Conservation (phyloP, 1,140 invertebrate species). For the Laodelphax striatellus region DNA sequence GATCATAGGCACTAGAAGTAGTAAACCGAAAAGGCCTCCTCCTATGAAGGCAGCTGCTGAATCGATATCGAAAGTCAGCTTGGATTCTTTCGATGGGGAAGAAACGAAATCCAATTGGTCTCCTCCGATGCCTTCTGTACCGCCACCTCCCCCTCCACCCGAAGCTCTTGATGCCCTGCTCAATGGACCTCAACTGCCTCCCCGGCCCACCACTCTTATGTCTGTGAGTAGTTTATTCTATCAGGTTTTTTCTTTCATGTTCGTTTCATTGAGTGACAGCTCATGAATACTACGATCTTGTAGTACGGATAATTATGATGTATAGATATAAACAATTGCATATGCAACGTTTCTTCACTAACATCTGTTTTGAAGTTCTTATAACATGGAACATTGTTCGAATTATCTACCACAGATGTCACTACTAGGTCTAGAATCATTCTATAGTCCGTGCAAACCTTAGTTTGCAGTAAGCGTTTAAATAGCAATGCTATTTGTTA, state of each 20-base stretch:
- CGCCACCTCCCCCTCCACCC: constrained; percentile 55
- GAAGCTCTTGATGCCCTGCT: constrained; percentile 32
- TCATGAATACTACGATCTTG: too few relatives aligned
- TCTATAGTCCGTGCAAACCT: too few relatives aligned
- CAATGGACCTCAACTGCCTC: constrained; percentile 21
- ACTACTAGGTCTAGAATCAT: too few relatives aligned
- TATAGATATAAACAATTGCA: too few relatives aligned
- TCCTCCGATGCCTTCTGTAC: constrained; percentile 63
- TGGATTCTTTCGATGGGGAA: background rate
- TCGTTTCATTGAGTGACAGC: too few relatives aligned
- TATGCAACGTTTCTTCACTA: too few relatives aligned
- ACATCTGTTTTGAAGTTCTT: background rate
- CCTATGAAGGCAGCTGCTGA: constrained; percentile 3
- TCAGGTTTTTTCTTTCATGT: too few relatives aligned
- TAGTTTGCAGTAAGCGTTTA: too few relatives aligned
- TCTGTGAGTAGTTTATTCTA: constrained; percentile 4
- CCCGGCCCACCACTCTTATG: constrained; percentile 7
- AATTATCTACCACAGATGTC: background rate
- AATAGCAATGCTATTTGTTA: too few relatives aligned
- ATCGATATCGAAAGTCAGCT: background rate
- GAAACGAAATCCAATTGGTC: constrained; percentile 32
- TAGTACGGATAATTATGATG: too few relatives aligned
- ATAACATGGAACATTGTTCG: background rate
- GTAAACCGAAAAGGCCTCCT: constrained; percentile 14
- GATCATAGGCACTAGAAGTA: constrained; percentile 12